Evolutionary conservation across 1,140 invertebrate genomes (phyloP).

Genomic region (Drosophila nigrodunni): DNA sequence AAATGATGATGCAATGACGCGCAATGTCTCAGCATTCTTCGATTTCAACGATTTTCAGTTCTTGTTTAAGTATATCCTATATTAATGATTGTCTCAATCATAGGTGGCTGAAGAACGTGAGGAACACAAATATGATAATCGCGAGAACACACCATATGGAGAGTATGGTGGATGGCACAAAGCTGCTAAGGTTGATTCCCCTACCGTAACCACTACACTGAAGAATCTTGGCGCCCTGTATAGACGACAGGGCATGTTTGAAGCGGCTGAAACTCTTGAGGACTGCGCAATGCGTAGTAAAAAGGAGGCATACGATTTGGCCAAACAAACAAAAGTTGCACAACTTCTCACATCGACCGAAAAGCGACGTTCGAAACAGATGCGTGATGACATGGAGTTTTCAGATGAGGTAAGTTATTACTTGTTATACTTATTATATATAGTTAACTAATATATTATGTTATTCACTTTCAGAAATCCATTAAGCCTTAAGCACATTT

Average conservation of each 20-base stretch:
- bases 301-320: slow-evolving; percentile 96
- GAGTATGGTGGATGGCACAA: slow-evolving; percentile 99
- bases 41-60: neutral
- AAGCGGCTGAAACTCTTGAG: slow-evolving; percentile 99
- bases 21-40: slow-evolving; percentile 1
- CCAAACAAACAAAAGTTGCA: slow-evolving; percentile 94
- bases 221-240: slow-evolving; percentile 99
- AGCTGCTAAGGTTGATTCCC: slow-evolving; percentile 99
- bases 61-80: neutral
- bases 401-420: slow-evolving; percentile 70
- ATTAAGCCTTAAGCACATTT: slow-evolving; percentile 70
- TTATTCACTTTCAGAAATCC: slow-evolving; percentile 62
- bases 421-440: neutral
- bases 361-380: slow-evolving; percentile 78
- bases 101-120: slow-evolving; percentile 98
- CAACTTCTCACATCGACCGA: slow-evolving; percentile 87
- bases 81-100: slow-evolving; percentile 11
- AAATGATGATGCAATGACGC: neutral
- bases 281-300: slow-evolving; percentile 97
- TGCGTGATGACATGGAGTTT: slow-evolving; percentile 78
- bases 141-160: slow-evolving; percentile 95
- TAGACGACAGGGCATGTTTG: slow-evolving; percentile 98
- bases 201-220: slow-evolving; percentile 97
- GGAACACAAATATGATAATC: slow-evolving; percentile 96
- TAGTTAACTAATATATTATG: neutral